These are phyloP conservation scores for Percopsis transmontana DNA, from an alignment of 2,113 vertebrate genomes.

Conservation along the genomic window DNA sequence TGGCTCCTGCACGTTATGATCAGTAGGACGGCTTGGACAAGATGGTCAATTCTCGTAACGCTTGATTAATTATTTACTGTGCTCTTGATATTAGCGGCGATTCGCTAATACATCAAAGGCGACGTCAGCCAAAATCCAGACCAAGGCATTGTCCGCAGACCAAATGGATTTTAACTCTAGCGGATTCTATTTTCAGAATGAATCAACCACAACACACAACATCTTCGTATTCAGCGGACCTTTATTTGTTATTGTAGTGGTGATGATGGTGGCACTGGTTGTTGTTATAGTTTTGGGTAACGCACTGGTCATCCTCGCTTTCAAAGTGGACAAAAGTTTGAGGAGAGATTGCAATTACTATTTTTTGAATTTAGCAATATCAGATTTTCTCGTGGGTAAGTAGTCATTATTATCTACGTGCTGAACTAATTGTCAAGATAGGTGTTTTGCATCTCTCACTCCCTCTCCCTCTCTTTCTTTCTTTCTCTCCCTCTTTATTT, in stretches of 20 bases:
- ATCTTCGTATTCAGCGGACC: conserved; percentile 58
- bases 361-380: conserved; percentile 89
- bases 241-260: conserved; percentile 70
- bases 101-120: too few relatives aligned
- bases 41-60: conserved; percentile 21
- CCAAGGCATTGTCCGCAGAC: conserved; percentile 58
- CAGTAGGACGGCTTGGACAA: too few relatives aligned
- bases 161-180: conserved; percentile 57
- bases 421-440: not conserved
- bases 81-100: conserved; percentile 42
- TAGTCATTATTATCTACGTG: conserved; percentile 13
- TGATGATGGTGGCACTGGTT: conserved; percentile 83
- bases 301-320: conserved; percentile 85
- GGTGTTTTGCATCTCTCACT: not conserved
- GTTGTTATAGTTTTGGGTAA: conserved; percentile 85
- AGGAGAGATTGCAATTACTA: conserved; percentile 87
- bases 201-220: conserved; percentile 53
- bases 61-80: conserved; percentile 52
- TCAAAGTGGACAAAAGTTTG: conserved; percentile 86
- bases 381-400: conserved; percentile 92
- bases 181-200: conserved; percentile 48
- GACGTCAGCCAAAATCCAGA: conserved; percentile 4
- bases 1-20: too few relatives aligned
- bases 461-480: not conserved
- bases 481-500: not conserved